Base-by-base conservation (phyloP, 2,888 invertebrate genomes). In the Gonocerus acuteangulatus region DNA sequence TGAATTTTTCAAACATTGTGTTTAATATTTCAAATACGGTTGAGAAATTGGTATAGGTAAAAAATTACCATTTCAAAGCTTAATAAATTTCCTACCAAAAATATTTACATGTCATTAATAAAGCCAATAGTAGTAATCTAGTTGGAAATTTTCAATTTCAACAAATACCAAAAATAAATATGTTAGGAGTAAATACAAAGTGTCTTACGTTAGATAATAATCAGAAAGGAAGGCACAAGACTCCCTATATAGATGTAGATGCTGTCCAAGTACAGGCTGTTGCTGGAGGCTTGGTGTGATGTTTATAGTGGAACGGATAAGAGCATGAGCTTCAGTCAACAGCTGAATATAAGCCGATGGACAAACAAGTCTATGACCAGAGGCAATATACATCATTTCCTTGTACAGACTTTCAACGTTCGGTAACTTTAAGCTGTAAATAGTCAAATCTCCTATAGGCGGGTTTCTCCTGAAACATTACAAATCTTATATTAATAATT, bases 371-470 rank as follows among this genome's bases (percentile, higher is more conserved):
- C 81, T 79, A 70, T 84, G 83, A 45, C 79, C 78, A 62, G 80
- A 80, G 0, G 85, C 86, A 36, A 85, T 80, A 66, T 82, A 80
- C 49, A 83, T 79, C 69, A 88, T 82, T 71, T 88, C 88, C 60
- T 80, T 79, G 70, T 85, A 85, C 7, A 87, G 74, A 63, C 80
- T 80, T 60, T 80, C 80, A 9, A 83, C 78, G 19, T 77, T 76
- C 0, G 86, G 86, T 60, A 85, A 73, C 67, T 81, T 81, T 48
- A 89, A 72, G 22, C 82, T 83, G 71, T 89, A 88, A n/a, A 87
- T 73, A 0, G 87, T 87, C 84, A 87, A 85, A 13, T 57, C 57
- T 19, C 57, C 57, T 18, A 16, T n/a, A 15, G 54, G 18, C 3
- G 22, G 22, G 22, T 23, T 54, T 42, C 39, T 51, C 7, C 51